A percentile compares a stretch with the other conserved stretches of the same genome.
Conservation (phyloP, 2,888 invertebrate species). For the Cantharis flavilabris region DNA sequence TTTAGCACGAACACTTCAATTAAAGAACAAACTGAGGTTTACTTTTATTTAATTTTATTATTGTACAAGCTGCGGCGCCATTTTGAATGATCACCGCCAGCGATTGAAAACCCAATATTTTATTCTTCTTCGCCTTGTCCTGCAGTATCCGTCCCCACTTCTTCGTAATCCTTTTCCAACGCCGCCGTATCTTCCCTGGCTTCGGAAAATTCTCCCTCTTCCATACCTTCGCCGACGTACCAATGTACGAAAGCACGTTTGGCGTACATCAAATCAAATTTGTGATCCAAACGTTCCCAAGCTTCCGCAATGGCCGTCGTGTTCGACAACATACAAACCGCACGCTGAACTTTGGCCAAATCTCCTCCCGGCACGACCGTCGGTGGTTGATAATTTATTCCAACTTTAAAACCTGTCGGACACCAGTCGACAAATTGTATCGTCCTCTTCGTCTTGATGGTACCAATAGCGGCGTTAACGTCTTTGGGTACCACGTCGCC, state of each 20-base stretch:
- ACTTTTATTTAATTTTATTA: not conserved
- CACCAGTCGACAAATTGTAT: slow-evolving; percentile 53
- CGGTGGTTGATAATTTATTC: slow-evolving; percentile 60
- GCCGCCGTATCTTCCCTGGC: slow-evolving; percentile 76
- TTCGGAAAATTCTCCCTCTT: slow-evolving; percentile 78
- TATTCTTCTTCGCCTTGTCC: slow-evolving; percentile 56
- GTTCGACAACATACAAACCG: slow-evolving; percentile 71
- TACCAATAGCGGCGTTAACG: slow-evolving; percentile 61
- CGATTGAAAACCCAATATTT: not conserved
- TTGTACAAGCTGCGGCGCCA: not conserved
- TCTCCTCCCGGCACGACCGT: slow-evolving; percentile 59
- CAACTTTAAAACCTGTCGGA: slow-evolving; percentile 53
- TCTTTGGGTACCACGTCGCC: slow-evolving; percentile 56
- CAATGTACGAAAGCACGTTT: slow-evolving; percentile 73
- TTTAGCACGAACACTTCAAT: not conserved
- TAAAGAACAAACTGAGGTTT: not conserved
- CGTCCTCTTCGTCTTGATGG: slow-evolving; percentile 63
- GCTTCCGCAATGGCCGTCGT: slow-evolving; percentile 71
- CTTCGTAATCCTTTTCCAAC: slow-evolving; percentile 72
- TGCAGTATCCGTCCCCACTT: slow-evolving; percentile 66
- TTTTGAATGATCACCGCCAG: not conserved
- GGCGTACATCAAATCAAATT: slow-evolving; percentile 72
- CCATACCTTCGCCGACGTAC: slow-evolving; percentile 83
- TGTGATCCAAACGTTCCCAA: slow-evolving; percentile 69
- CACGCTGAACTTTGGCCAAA: slow-evolving; percentile 64